Conservation (phyloP, 2,113 vertebrate species). For the Chloropsis hardwickii region DNA sequence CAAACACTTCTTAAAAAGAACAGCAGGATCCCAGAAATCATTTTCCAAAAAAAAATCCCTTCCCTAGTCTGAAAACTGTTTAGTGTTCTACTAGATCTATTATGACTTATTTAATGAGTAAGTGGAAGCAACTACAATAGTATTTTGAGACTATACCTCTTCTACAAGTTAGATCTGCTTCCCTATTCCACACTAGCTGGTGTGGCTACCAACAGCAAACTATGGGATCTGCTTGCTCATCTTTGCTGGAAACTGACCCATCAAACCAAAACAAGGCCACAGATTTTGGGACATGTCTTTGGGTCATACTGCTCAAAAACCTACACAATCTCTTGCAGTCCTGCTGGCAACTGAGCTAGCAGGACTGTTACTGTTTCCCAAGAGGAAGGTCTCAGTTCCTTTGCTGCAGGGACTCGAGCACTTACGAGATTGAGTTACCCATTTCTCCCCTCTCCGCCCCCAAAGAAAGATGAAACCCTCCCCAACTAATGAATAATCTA, state of each 20-base stretch:
- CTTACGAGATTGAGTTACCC: neutral
- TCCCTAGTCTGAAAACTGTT: neutral
- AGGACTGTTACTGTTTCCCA: neutral
- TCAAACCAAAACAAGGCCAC: neutral
- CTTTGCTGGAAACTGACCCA: neutral
- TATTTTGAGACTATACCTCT: neutral
- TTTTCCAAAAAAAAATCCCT: neutral
- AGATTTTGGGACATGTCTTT: neutral
- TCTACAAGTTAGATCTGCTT: neutral
- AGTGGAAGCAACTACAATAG: neutral
- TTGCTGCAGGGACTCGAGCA: neutral
- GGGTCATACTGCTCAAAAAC: neutral
- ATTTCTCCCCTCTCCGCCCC: rapidly evolving
- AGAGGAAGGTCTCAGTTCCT: neutral
- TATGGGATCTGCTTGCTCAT: neutral
- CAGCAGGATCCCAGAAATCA: neutral
- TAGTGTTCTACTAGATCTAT: neutral
- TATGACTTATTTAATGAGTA: neutral
- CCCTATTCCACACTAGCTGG: neutral
- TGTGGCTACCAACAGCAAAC: neutral
- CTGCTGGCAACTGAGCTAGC: neutral
- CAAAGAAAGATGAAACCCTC: neutral
- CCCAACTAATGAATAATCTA: neutral
- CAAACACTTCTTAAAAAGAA: neutral
- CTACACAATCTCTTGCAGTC: neutral